Conservation (phyloP, 2,113 vertebrate species). For the Dryoscopus gambensis region DNA sequence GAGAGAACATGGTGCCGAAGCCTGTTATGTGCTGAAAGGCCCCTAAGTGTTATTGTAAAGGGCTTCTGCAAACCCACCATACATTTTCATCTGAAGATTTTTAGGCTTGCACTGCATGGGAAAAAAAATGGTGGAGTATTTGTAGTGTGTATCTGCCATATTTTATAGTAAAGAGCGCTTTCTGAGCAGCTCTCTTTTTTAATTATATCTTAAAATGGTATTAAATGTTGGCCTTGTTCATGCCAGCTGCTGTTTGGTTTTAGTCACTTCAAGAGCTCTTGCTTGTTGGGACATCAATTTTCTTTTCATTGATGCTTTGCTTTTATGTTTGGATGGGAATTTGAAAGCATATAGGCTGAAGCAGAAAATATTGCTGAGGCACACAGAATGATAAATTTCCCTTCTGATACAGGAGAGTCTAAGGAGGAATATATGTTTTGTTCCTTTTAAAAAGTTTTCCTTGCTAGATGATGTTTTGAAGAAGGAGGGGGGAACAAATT, state of each 20-base stretch:
- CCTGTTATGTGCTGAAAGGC: conserved; percentile 41
- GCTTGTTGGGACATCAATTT: conserved; percentile 52
- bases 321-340: conserved; percentile 62
- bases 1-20: conserved; percentile 2
- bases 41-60: conserved; percentile 51
- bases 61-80: conserved; percentile 28
- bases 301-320: conserved; percentile 58
- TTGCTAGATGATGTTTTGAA: conserved; percentile 24
- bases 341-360: conserved; percentile 55
- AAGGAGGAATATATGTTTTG: conserved; percentile 32
- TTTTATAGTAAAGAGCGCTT: conserved; percentile 46
- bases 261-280: conserved; percentile 58
- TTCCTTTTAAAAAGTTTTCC: conserved; percentile 38
- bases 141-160: conserved; percentile 25
- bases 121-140: conserved; percentile 11
- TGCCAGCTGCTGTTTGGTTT: conserved; percentile 59
- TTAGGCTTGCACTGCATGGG: conserved; percentile 8
- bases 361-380: conserved; percentile 49
- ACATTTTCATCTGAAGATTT: conserved; percentile 54
- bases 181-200: conserved; percentile 58
- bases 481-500: neutral
- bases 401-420: conserved; percentile 35
- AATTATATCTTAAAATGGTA: conserved; percentile 63
- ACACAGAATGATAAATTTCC: conserved; percentile 38
- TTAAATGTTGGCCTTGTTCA: conserved; percentile 49